Evolutionary conservation across 2,797 vertebrate species (phyloP), one percentile per base, ranked within the genome.

Genomic region (Balearica regulorum): DNA sequence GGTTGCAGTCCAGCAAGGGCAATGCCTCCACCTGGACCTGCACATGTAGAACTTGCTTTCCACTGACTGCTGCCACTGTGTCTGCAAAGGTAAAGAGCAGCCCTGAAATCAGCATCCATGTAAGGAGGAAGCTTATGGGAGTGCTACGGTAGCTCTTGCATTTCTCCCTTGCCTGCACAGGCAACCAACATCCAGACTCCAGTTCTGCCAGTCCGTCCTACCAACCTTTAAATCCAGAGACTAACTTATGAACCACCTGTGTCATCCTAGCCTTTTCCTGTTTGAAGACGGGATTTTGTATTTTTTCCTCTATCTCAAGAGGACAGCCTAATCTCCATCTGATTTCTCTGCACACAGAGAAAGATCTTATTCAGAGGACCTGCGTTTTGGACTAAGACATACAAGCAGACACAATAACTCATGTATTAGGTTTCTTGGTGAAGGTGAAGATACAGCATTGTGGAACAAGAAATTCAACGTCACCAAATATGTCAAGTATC

Each of bases 71-170:
- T 60, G 68, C 58, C 79, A 26, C 53, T 48, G 72, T 29, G 39
- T 31, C 83, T 66, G 55, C 83, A 39, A 37, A 43, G 60, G 29
- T 4, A 1, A 75, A 53, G 24, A n/a, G 61, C 73, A 70, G 43
- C 31, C 11, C 60, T 31, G 41, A 53, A 69, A 79, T 35, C 77
- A 37, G 70, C 77, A 62, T 6, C 54, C 2, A 0, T 1, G 7
- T 24, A 46, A 90, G 33, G 35, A 76, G 58, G 39, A 44, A 48
- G 21, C 64, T 79, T 13, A 20, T 4, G n/a, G 64, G 7, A 77
- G 16, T 4, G 3, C 6, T 4, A 9, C 0, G 2, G 20, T 4
- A 39, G 48, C 16, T 77, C n/a, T 4, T 44, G 31, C 16, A 12
- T 58, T 51, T 60, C 48, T 7, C 51, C 31, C 31, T 73, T 37